Base-by-base conservation (phyloP, 2,113 vertebrate species). In the Neotoma lepida region DNA sequence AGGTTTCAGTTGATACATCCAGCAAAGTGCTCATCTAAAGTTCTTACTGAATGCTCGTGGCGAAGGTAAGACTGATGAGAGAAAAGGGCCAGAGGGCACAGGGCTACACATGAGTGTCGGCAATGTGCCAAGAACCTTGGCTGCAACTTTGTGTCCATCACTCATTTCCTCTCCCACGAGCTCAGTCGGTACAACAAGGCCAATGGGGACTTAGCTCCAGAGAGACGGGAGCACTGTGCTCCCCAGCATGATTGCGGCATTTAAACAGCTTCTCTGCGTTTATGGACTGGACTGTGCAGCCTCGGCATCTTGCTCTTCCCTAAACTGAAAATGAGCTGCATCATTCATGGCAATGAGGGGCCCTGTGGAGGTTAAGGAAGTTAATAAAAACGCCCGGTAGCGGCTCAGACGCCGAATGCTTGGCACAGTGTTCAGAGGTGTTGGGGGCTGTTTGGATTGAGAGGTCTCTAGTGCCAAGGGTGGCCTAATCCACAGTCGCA, bases 41-140 rank as follows among this genome's bases (percentile, higher is more conserved):
- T 73, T 88, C 24, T 71, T 28, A 14, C 30, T 9, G n/a, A 30
- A 14, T 58, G 18, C 46, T 44, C 44, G 1, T 17, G 12, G 13
- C n/a, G 56, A 71, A 76, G 78, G 26, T 17, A 70, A 41, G 39
- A 74, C 44, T 49, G 14, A 51, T 18, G 56, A 63, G 15, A 30
- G 26, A 10, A 30, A 30, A 6, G 24, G 24, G 6, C 12, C 17
- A 20, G 58, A 14, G 8, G n/a, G 7, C 24, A 63, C 6, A 56
- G 54, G 0, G 1, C 39, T 0, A 9, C 33, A 26, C 0, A 9
- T 24, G 68, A 68, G 3, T 24, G 33, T n/a, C 64, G 49, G 4
- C 33, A 24, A 6, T 2, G 8, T 76, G 41, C 88, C 35, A 26
- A 61, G 66, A 77, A 6, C 61, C 9, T 70, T 46, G 35, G 44